Conservation (phyloP, 1,140 invertebrate genomes). For the Drosophila subpulchrella region DNA sequence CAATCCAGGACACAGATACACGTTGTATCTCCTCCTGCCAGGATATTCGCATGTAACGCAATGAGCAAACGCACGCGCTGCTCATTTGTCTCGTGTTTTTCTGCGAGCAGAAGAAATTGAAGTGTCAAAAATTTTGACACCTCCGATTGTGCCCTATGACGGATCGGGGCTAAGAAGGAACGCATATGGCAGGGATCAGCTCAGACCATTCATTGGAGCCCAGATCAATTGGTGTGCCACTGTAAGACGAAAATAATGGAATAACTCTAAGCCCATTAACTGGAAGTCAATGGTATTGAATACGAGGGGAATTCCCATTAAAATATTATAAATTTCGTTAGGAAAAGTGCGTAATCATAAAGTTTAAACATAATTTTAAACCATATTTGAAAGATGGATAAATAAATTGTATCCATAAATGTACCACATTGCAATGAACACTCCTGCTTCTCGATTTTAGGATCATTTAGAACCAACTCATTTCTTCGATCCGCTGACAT, state of each 20-base stretch:
- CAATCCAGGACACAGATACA: constrained; percentile 8
- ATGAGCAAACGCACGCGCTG: constrained; percentile 59
- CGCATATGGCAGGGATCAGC: constrained; percentile 48
- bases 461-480: neutral
- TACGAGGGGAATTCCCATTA: neutral
- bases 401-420: neutral
- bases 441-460: neutral
- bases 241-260: neutral
- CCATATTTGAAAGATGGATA: neutral
- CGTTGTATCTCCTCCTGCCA: constrained; percentile 13
- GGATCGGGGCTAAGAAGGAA: constrained; percentile 63
- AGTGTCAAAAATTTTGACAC: constrained; percentile 80
- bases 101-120: constrained; percentile 66
- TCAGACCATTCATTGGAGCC: constrained; percentile 12
- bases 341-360: no score
- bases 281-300: constrained; percentile 4
- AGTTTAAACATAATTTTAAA: no score
- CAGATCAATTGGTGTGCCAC: constrained; percentile 14
- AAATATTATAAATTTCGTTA: neutral
- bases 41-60: constrained; percentile 36
- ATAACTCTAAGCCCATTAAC: constrained; percentile 8
- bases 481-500: neutral
- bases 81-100: constrained; percentile 68
- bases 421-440: neutral
- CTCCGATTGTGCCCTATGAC: constrained; percentile 72